Evolutionary conservation across 2,113 vertebrate species (phyloP).

Genomic region (Pelusios castaneus): DNA sequence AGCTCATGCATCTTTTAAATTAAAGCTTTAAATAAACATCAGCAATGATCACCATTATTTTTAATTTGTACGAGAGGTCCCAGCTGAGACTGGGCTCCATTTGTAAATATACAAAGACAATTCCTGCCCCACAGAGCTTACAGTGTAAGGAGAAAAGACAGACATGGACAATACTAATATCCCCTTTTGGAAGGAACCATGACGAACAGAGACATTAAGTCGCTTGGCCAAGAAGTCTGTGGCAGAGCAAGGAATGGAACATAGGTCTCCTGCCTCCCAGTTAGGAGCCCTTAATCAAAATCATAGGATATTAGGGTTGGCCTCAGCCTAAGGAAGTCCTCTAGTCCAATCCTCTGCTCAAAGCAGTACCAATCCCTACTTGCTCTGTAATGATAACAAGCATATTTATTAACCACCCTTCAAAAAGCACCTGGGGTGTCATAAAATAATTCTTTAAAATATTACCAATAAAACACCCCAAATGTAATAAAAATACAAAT

Average conservation of each 20-base stretch:
- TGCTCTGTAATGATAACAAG: rapidly evolving
- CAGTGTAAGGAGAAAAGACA: background rate
- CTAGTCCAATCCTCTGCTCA: no score
- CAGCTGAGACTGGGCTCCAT: background rate
- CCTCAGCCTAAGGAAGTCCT: no score
- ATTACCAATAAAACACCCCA: background rate
- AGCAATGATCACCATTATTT: background rate
- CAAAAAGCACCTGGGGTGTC: background rate
- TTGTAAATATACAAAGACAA: background rate
- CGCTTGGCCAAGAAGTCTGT: no score
- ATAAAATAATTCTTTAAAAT: background rate
- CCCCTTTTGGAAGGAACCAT: no score
- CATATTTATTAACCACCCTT: background rate
- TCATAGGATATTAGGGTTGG: no score
- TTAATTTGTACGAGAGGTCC: background rate
- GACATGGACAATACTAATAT: no score
- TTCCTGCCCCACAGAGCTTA: background rate
- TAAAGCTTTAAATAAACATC: background rate
- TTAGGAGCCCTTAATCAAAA: no score
- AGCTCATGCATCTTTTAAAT: background rate
- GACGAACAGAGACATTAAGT: no score
- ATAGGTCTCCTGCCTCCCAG: no score
- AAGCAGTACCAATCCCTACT: no score
- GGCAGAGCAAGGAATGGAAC: no score
- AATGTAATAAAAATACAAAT: background rate